Evolutionary conservation across 1,140 invertebrate genomes (phyloP), one percentile per base, ranked within the genome.

Genomic region (Drosophila subobscura): DNA sequence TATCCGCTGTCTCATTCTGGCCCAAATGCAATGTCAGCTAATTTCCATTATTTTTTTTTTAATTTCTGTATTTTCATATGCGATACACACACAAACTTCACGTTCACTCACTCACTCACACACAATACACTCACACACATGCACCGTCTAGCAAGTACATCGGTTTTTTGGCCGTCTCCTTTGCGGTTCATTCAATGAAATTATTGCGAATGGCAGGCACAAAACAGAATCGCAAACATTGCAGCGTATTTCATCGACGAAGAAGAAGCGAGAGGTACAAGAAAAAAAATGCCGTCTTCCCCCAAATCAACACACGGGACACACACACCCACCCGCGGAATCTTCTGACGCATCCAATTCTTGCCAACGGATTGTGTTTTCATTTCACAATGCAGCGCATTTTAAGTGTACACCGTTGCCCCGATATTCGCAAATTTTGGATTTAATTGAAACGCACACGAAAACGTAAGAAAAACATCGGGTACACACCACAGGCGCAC

Each of bases 141-240:
- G 23, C 16, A 68, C 20, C 25, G 53, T 77, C 58, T 61, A 63
- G 72, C 81, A 64, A 79, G 55, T 85, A 85, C 73, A 85, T 77
- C 77, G 81, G 54, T 73, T 86, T 86, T 88, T 57, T 47, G 60
- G 51, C 54, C 52, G 77, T 86, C 70, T 88, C 79, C 77, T 83
- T 88, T 83, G 47, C 56, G 63, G 77, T 88, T 83, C 83, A 88
- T 88, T 88, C 83, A 88, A 72, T 68, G 81, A 88, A 88, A 88
- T 88, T 88, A 88, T 86, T 86, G 81, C 83, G 83, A 88, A 88
- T 83, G 63, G 40, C 74, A 66, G 66, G 71, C 83, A 67, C 83
- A 88, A 79, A 88, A 88, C 83, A 88, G 83, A 88, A 88, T 88
- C 49, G 71, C 74, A 76, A 66, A 84, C 86, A 86, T 78, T 86